Evolutionary conservation across 1,140 invertebrate species (phyloP), one percentile per base, ranked within the genome.

Genomic region (Drosophila willistoni): DNA sequence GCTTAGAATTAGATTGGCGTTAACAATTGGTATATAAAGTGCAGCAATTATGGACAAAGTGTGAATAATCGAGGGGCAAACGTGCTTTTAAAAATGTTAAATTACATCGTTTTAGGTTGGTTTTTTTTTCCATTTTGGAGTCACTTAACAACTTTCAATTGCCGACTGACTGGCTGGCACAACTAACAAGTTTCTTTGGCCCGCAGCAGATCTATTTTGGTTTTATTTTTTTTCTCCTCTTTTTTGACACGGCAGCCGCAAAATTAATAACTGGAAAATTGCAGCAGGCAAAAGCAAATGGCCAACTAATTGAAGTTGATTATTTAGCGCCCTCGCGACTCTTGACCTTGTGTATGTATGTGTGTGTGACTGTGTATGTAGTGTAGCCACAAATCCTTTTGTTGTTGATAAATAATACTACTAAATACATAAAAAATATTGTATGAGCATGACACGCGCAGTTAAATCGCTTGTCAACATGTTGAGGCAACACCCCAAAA

Each of bases 71-170:
- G 54, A 41, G 61, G 68, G 62, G 71, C 62, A 56, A 70, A 74
- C 68, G 71, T 81, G 44, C 44, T 51, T 51, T 51, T 17, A 47
- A 51, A 51, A 22, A 19, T 22, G 17, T 12, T 19, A 51, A 51
- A 51, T 51, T 51, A 51, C 19, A 51, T 51, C 44, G 44, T 51
- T 51, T 51, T 22, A 22, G 44, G 7, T 51, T 47, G 9, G 12
- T 9, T 7, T 47, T 47, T 47, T 9, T 47, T 47, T 47, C 12
- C 4, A 55, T 64, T 68, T 67, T 36, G 66, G 54, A 74, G 83
- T 87, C 79, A 82, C 75, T 86, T 86, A 87, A 86, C 83, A 82
- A 87, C 83, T 87, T 86, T 86, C 79, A 82, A 82, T 87, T 87
- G 82, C 71, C 65, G 64, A 47, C 61, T 63, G 44, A n/a, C 64